These are phyloP conservation scores for Nomada ruficornis DNA, from an alignment of 2,888 invertebrate species.

Conservation along the genomic window DNA sequence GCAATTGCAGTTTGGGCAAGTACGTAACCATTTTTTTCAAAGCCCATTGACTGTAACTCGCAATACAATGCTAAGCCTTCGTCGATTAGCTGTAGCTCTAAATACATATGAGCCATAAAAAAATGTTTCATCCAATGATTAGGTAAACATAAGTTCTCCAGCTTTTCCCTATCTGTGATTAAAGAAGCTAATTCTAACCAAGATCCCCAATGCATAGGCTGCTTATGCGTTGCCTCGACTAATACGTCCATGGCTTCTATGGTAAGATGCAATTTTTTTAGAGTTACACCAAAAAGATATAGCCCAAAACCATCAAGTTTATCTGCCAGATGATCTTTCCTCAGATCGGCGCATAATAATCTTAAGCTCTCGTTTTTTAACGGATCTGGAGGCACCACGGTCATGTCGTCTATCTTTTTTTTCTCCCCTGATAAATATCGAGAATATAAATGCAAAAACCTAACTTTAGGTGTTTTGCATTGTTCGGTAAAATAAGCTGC, in stretches of 20 bases:
- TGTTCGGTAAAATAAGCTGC: constrained; percentile 92
- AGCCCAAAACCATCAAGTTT: constrained; percentile 94
- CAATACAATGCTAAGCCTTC: constrained; percentile 94
- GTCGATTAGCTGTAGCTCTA: constrained; percentile 95
- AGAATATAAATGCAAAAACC: constrained; percentile 94
- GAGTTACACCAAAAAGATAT: constrained; percentile 95
- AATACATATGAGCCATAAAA: constrained; percentile 95
- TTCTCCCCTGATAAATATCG: constrained; percentile 96
- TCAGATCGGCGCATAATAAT: constrained; percentile 86
- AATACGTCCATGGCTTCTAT: constrained; percentile 92
- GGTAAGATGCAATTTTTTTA: constrained; percentile 93
- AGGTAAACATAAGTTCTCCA: constrained; percentile 89
- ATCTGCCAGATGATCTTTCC: constrained; percentile 86
- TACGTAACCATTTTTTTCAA: constrained; percentile 94
- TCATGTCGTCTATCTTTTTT: constrained; percentile 93
- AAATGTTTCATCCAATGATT: constrained; percentile 98
- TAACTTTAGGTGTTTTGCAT: constrained; percentile 89
- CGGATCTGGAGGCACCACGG: constrained; percentile 88
- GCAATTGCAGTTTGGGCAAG: constrained; percentile 96
- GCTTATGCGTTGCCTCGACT: constrained; percentile 90
- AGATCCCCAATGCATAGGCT: constrained; percentile 96
- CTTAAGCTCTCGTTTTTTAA: constrained; percentile 85
- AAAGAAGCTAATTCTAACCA: constrained; percentile 96
- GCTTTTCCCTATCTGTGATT: constrained; percentile 92
- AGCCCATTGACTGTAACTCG: constrained; percentile 91